Evolutionary conservation across 2,113 vertebrate genomes (phyloP), one percentile per base, ranked within the genome.

Genomic region (Clupea harengus): DNA sequence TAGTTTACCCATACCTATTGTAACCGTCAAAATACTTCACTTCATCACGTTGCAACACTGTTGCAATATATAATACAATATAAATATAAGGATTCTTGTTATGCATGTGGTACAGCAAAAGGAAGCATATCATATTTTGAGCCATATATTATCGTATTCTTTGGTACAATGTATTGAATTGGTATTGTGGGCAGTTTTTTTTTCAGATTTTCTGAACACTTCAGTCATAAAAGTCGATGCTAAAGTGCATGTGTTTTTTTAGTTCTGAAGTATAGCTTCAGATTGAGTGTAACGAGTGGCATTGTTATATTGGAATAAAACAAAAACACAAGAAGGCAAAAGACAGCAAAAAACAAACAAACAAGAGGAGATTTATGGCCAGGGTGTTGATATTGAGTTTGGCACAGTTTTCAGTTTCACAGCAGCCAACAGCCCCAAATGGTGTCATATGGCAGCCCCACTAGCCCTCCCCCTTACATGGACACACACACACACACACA

Each of bases 341-440:
- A 2, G 57, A 67, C 25, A 28, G 25, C n/a, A 67, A 39, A 39
- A 39, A 39, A 39, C 39, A 39, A 39, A 39, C 39, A 39, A 39
- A 39, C 39, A 39, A 39, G 60, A 67, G 9, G 60, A 67, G 60
- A 67, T 67, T 67, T 67, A 67, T 25, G n/a, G 60, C 60, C 60
- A 67, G 64, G n/a, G 60, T 64, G 64, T 67, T 67, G 64, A 67
- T 67, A 28, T 67, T 67, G 64, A 9, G 64, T 67, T 67, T 67
- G n/a, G 64, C n/a, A 67, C n/a, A 1, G 13, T 67, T 67, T 67
- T 67, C 10, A 67, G n/a, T 8, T 67, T 67, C n/a, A 67, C 64
- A 67, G 64, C n/a, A 67, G n/a, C n/a, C 64, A 67, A 9, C 22
- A 67, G 64, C n/a, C 64, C 64, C 64, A 67, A 67, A 25, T 28